Evolutionary conservation across 2,888 invertebrate genomes (phyloP), one percentile per base, ranked within the genome.

Genomic region (Sceliomorpha sp.): DNA sequence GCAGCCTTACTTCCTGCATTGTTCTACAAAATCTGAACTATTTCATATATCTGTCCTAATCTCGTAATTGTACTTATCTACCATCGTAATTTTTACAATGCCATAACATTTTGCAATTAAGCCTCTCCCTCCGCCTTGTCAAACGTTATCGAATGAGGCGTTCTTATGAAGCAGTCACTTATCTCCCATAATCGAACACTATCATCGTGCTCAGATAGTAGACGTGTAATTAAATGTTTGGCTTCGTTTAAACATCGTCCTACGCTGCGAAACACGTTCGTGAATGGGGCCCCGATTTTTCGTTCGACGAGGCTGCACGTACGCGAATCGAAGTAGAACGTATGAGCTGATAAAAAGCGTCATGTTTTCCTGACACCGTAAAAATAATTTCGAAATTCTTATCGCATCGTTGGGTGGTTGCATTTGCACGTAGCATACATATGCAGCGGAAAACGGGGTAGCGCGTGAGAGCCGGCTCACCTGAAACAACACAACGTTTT

Each of bases 401-500:
- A 79, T 77, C 75, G 75, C 67, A 66, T 69, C 59, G 66, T 68
- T 69, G 67, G 68, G 44, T 47, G 55, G 60, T 70, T 67, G 64
- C 64, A 62, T 72, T 70, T 69, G 63, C 58, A 66, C 59, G 56
- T 73, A 53, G 47, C 59, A 70, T 70, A 70, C 69, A 70, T 70
- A 70, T 70, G 59, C 63, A 68, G 67, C 40, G 67, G 62, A 69
- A 72, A 67, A 71, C 60, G 60, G 77, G 78, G 79, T 76, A 78
- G 77, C 74, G 80, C 81, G 84, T 84, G 86, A 84, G 86, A 87
- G 82, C 77, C 72, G 72, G 75, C 75, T 85, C 87, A 87, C 86
- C 87, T 88, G 88, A 87, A 88, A 87, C 84, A 88, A 88, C 88
- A 88, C 79, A 81, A 82, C 82, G 84, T 85, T 88, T 87, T 84